Conservation (phyloP, 2,113 vertebrate species). For the Callionymus lyra region DNA sequence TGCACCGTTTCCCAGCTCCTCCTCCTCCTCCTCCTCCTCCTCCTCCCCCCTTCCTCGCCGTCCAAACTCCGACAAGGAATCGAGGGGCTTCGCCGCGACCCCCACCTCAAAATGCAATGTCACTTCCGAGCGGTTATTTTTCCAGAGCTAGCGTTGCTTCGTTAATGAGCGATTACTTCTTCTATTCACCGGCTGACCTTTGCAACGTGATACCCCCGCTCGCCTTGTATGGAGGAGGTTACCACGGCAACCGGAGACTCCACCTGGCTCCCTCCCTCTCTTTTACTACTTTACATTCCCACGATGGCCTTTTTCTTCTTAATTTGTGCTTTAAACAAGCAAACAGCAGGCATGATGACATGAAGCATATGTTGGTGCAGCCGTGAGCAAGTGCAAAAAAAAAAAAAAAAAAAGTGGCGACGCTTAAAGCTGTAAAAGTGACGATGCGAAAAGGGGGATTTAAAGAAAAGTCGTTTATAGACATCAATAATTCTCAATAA, state of each 20-base stretch:
- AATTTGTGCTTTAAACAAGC: slow-evolving; percentile 4
- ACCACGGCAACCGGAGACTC: slow-evolving; percentile 81
- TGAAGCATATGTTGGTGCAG: neutral
- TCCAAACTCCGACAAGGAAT: slow-evolving; percentile 35
- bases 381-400: no score
- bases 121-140: slow-evolving; percentile 20
- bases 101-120: slow-evolving; percentile 28
- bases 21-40: slow-evolving; percentile 12
- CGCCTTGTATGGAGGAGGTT: slow-evolving; percentile 74
- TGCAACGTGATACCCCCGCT: slow-evolving; percentile 68
- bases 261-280: slow-evolving; percentile 67
- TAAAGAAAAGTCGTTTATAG: no score
- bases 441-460: no score
- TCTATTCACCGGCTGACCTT: slow-evolving; percentile 66
- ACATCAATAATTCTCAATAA: no score
- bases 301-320: slow-evolving; percentile 29
- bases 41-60: slow-evolving; percentile 16
- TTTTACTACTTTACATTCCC: slow-evolving; percentile 16
- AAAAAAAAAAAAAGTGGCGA: no score
- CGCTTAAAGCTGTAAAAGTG: no score
- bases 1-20: slow-evolving; percentile 33
- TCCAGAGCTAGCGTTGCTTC: slow-evolving; percentile 18
- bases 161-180: slow-evolving; percentile 24
- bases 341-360: slow-evolving; percentile 11
- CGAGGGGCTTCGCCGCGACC: slow-evolving; percentile 27